Conservation (phyloP, 2,797 vertebrate genomes). For the Coccyzus lansbergi region DNA sequence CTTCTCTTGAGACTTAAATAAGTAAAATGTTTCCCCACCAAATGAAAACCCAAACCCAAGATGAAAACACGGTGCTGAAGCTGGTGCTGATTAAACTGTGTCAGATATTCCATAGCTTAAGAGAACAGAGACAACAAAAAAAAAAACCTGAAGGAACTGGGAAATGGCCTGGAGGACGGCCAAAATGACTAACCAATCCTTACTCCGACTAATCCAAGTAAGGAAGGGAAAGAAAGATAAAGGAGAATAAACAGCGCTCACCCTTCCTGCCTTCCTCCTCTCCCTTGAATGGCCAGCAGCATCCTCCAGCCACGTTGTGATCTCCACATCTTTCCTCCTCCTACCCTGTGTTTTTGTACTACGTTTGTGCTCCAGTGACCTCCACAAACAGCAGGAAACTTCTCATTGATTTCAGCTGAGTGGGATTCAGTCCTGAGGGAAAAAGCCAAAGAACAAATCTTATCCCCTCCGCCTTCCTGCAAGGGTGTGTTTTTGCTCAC, state of each 20-base stretch:
- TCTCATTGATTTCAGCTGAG: neutral
- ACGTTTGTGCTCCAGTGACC: neutral
- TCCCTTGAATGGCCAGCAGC: neutral
- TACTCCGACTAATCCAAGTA: neutral
- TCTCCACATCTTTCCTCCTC: neutral
- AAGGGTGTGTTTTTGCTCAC: neutral
- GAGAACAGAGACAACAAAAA: conserved; percentile 8
- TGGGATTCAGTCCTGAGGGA: neutral
- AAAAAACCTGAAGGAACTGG: neutral
- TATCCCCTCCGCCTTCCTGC: neutral
- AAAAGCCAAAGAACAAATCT: neutral
- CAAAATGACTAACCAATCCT: conserved; percentile 28
- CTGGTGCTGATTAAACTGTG: neutral
- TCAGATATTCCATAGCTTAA: conserved; percentile 23
- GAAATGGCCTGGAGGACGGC: conserved; percentile 29
- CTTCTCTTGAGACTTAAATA: neutral
- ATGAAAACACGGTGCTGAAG: neutral
- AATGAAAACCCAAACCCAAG: neutral
- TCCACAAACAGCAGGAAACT: neutral
- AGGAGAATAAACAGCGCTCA: conserved; percentile 6
- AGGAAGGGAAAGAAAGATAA: conserved; percentile 43
- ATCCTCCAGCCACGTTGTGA: neutral
- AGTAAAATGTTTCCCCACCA: neutral
- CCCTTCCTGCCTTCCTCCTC: conserved; percentile 9
- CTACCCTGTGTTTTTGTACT: neutral